A percentile compares a stretch with the other conserved stretches of the same genome.
These are phyloP conservation scores for Theonella swinhoei DNA, from an alignment of 37 sponge, comb jelly and placozoan species.

Conservation along the genomic window DNA sequence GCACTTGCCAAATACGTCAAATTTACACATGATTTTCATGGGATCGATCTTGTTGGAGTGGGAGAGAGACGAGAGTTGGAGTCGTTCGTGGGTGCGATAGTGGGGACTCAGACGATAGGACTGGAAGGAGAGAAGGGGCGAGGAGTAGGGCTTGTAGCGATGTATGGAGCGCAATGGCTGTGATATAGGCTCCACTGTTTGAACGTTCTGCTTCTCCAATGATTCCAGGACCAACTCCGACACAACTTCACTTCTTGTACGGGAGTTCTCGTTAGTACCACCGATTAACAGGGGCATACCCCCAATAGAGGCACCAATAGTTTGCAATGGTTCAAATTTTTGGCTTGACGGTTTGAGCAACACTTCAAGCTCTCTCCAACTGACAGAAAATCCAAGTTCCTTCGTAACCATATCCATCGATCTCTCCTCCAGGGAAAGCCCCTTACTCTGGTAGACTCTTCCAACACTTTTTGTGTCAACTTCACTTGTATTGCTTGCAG, in stretches of 20 bases:
- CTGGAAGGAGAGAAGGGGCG: constrained; percentile 50
- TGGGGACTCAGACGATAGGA: constrained; percentile 52
- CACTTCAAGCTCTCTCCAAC: background rate
- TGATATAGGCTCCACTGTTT: background rate
- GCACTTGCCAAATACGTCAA: constrained; percentile 57
- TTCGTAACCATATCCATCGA: too few relatives aligned
- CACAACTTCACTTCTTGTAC: background rate
- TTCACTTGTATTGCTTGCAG: too few relatives aligned
- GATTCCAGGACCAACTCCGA: background rate
- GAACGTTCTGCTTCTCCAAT: background rate
- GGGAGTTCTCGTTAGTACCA: background rate
- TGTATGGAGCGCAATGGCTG: background rate
- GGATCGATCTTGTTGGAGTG: constrained; percentile 64
- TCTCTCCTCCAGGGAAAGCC: too few relatives aligned
- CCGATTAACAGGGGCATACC: too few relatives aligned
- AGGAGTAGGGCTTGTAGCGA: constrained; percentile 28
- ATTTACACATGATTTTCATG: constrained; percentile 47
- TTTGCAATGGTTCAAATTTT: background rate
- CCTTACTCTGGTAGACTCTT: too few relatives aligned
- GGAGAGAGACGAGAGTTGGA: constrained; percentile 30
- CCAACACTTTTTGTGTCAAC: too few relatives aligned
- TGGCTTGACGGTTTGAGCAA: background rate
- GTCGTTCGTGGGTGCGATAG: constrained; percentile 15
- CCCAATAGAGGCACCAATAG: background rate
- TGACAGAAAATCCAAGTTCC: background rate